Evolutionary conservation across 1,140 invertebrate species (phyloP).

Genomic region (Nymphalis io): DNA sequence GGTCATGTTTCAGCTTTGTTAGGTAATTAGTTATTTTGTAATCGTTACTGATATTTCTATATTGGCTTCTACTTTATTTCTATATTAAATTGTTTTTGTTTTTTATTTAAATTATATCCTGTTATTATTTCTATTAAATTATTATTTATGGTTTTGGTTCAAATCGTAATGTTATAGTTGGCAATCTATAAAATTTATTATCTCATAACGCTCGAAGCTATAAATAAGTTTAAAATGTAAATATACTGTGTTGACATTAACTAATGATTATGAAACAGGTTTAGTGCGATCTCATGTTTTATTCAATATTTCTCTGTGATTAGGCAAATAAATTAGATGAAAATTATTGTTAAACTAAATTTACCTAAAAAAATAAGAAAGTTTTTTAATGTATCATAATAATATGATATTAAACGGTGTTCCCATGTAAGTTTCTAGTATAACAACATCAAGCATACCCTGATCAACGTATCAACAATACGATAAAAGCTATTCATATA

Average conservation of each 20-base stretch:
- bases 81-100: neutral
- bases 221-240: slow-evolving; percentile 23
- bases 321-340: neutral
- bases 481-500: slow-evolving; percentile 14
- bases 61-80: neutral
- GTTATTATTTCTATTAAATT: neutral
- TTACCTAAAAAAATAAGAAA: neutral
- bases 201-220: slow-evolving; percentile 15
- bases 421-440: slow-evolving; percentile 5
- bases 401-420: neutral
- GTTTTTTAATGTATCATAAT: neutral
- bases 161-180: slow-evolving; percentile 17
- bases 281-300: neutral
- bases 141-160: neutral
- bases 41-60: slow-evolving; percentile 1
- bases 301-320: neutral
- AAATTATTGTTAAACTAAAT: neutral
- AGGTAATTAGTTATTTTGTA: neutral
- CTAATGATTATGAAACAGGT: slow-evolving; percentile 14
- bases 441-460: slow-evolving; percentile 16
- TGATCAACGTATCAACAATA: slow-evolving; percentile 24
- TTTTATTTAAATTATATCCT: neutral
- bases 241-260: slow-evolving; percentile 15
- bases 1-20: slow-evolving; percentile 6
- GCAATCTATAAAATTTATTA: slow-evolving; percentile 28